Percentiles rank a stretch among this genome's conserved stretches.
Conservation (phyloP, 1,140 invertebrate genomes). For the Nasonia giraulti region DNA sequence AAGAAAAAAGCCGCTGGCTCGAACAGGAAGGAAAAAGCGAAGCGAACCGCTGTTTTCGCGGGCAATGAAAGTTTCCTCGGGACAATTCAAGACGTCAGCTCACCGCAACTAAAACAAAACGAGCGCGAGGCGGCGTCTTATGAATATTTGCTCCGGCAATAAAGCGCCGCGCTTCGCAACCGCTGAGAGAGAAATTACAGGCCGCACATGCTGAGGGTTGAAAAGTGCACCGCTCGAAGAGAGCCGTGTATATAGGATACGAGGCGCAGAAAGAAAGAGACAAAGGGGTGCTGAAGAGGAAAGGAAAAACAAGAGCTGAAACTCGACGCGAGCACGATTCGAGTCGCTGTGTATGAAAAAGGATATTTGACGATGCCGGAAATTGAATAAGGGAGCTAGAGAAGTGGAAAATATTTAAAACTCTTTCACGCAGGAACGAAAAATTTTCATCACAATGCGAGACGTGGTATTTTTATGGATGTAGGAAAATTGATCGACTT, state of each 20-base stretch:
- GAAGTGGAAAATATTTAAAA: not conserved
- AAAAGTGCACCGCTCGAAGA: not conserved
- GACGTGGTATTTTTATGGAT: no score
- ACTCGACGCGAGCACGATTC: not conserved
- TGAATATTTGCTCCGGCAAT: slow-evolving; percentile 23
- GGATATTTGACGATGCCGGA: not conserved
- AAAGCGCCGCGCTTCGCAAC: not conserved
- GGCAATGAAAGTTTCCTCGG: slow-evolving; percentile 17
- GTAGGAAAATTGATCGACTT: no score
- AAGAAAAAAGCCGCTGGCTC: not conserved
- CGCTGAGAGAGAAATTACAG: slow-evolving; percentile 16
- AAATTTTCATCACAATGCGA: not conserved
- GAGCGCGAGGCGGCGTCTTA: not conserved
- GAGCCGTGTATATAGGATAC: not conserved
- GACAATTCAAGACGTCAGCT: slow-evolving; percentile 21
- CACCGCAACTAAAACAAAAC: slow-evolving; percentile 1
- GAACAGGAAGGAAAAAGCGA: not conserved
- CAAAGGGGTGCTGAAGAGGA: not conserved
- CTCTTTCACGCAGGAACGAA: not conserved
- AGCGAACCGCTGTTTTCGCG: not conserved
- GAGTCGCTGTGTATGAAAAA: not conserved
- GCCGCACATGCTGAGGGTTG: not conserved
- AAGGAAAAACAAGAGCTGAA: not conserved
- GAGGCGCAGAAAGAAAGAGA: not conserved
- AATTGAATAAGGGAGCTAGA: not conserved